These are phyloP conservation scores for Copsychus sechellarum DNA, from an alignment of 2,113 vertebrate species.

Conservation along the genomic window DNA sequence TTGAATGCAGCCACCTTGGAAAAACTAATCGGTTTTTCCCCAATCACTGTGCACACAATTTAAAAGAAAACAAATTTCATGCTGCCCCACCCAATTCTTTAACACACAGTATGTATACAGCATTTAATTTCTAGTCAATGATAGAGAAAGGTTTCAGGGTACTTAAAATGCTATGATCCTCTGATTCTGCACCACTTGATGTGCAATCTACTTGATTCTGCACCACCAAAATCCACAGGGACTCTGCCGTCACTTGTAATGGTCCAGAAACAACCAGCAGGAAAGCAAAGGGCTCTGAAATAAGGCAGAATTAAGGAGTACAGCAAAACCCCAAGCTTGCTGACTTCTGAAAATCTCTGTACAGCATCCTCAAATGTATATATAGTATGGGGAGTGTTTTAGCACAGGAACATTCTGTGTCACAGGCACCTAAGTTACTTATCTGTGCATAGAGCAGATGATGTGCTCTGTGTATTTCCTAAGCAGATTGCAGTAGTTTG, in stretches of 20 bases:
- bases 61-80: not conserved
- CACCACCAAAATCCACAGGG: not conserved
- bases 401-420: not conserved
- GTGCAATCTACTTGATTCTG: not conserved
- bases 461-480: not conserved
- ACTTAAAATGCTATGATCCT: not conserved
- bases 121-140: not conserved
- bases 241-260: not conserved
- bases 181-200: not conserved
- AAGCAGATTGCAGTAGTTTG: not conserved
- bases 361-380: not conserved
- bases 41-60: too few relatives aligned
- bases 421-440: not conserved
- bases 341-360: not conserved
- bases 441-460: not conserved
- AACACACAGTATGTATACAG: accelerated
- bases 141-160: not conserved
- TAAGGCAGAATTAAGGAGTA: not conserved
- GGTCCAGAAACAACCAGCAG: not conserved
- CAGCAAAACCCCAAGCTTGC: not conserved
- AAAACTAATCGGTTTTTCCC: not conserved
- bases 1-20: not conserved
- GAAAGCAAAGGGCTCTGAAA: not conserved
- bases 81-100: not conserved
- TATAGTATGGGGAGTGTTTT: not conserved